Evolutionary conservation across 2,113 vertebrate species (phyloP), one percentile per base, ranked within the genome.

Genomic region (Oceanites oceanicus): DNA sequence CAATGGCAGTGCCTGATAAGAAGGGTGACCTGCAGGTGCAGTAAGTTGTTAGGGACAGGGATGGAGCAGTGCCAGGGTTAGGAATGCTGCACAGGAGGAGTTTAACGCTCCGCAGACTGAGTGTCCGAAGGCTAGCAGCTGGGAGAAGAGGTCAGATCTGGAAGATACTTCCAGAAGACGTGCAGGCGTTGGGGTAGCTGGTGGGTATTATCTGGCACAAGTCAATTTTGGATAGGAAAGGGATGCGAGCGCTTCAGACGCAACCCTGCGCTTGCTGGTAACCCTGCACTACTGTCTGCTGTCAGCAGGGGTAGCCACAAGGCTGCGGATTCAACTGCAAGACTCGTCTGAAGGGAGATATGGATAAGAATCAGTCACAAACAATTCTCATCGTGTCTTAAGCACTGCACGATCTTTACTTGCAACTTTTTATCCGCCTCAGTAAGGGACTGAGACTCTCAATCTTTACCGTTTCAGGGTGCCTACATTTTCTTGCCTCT

Each of bases 271-370:
- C 50, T 19, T 10, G 32, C 40, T 25, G 65, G 12, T 32, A 23
- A 13, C 36, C 42, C 79, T 97, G 93, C 89, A 92, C 16, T 96
- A 44, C 95, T 62, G 62, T 11, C 50, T 91, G 45, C 90, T 22
- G 55, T 56, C 96, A 65, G 92, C 47, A 96, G 97, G 81, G 83
- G 95, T 95, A 85, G 91, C 82, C 72, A 40, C 21, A 59, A 84
- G 59, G 68, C 93, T 85, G 88, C 3, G 29, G 44, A 58, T 92
- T 4, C 44, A 34, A 4, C 49, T 30, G 18, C 32, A 10, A 52
- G 27, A 0, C 34, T 67, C 26, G 1, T 19, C 53, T 44, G 55
- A 21, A 14, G 21, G 67, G 26, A 56, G 11, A 5, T 10, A 2
- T 0, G 9, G 4, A 0, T 14, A 22, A 26, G 34, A 65, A 66